Conservation (phyloP, 2,113 vertebrate species). For the Rattus rattus region DNA sequence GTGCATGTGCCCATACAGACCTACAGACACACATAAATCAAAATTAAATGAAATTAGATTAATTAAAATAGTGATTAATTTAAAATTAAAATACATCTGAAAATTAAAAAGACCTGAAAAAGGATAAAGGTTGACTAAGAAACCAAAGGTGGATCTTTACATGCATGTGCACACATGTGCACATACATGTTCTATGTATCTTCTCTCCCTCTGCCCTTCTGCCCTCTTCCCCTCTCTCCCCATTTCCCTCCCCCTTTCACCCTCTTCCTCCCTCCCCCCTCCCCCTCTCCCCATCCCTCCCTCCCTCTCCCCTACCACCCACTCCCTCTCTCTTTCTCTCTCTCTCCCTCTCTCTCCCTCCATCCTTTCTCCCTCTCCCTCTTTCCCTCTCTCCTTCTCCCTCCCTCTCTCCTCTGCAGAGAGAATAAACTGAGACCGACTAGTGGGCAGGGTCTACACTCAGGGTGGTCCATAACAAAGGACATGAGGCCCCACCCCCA, state of each 20-base stretch:
- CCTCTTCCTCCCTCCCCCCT: too few species aligned
- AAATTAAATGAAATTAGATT: not conserved
- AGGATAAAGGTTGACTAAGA: not conserved
- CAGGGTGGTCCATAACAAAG: fast-evolving
- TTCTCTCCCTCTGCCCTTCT: too few species aligned
- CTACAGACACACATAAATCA: not conserved
- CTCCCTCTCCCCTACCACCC: too few species aligned
- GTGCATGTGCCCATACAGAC: not conserved
- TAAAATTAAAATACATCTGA: not conserved
- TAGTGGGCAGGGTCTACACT: not conserved
- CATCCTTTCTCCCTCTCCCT: too few species aligned
- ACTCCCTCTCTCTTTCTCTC: too few species aligned
- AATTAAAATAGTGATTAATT: too few species aligned
- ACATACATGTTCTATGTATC: not conserved
- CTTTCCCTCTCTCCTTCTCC: too few species aligned
- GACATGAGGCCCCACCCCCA: not conserved
- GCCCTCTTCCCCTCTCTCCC: not conserved
- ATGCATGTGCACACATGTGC: not conserved
- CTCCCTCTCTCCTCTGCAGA: not conserved
- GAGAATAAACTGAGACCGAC: not conserved
- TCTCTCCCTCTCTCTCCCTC: not conserved
- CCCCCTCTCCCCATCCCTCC: too few species aligned
- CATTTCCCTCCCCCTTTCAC: not conserved
- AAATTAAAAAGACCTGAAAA: not conserved
- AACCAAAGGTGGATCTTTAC: not conserved